Conservation (phyloP, 2,113 vertebrate genomes). For the Notothenia coriiceps region DNA sequence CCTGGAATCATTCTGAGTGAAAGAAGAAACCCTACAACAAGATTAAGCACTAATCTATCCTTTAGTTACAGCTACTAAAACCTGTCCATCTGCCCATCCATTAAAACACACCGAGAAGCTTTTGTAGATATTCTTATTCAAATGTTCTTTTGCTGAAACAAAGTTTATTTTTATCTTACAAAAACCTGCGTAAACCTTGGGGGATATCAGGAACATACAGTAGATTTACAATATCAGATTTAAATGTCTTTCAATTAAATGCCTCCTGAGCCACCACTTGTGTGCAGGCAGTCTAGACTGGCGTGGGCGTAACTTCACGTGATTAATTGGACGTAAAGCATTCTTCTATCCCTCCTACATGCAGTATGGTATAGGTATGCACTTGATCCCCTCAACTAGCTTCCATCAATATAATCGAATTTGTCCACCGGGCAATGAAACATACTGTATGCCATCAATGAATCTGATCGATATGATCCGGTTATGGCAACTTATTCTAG, state of each 20-base stretch:
- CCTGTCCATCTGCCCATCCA: slow-evolving; percentile 56
- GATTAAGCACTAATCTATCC: slow-evolving; percentile 79
- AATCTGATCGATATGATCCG: slow-evolving; percentile 64
- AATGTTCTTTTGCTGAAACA: slow-evolving; percentile 21
- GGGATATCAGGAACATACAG: background rate
- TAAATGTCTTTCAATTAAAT: slow-evolving; percentile 3
- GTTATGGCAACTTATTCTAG: slow-evolving; percentile 75
- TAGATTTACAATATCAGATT: background rate
- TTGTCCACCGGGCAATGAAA: slow-evolving; percentile 69
- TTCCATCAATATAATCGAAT: slow-evolving; percentile 74
- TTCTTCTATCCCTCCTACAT: slow-evolving; percentile 30
- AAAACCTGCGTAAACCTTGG: too few species aligned
- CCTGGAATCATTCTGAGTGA: slow-evolving; percentile 78
- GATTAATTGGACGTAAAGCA: slow-evolving; percentile 42
- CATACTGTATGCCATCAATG: slow-evolving; percentile 64
- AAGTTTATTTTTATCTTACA: too few species aligned
- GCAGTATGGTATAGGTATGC: slow-evolving; percentile 39
- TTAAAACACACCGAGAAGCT: slow-evolving; percentile 43
- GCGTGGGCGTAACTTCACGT: slow-evolving; percentile 37
- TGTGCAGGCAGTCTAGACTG: slow-evolving; percentile 27
- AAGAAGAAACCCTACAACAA: slow-evolving; percentile 79
- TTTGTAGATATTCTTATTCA: slow-evolving; percentile 28
- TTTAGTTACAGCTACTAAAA: slow-evolving; percentile 67
- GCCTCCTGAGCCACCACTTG: background rate
- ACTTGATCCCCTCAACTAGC: slow-evolving; percentile 60